Evolutionary conservation across 2,113 vertebrate genomes (phyloP), one percentile per base, ranked within the genome.

Genomic region (Theristicus caerulescens): DNA sequence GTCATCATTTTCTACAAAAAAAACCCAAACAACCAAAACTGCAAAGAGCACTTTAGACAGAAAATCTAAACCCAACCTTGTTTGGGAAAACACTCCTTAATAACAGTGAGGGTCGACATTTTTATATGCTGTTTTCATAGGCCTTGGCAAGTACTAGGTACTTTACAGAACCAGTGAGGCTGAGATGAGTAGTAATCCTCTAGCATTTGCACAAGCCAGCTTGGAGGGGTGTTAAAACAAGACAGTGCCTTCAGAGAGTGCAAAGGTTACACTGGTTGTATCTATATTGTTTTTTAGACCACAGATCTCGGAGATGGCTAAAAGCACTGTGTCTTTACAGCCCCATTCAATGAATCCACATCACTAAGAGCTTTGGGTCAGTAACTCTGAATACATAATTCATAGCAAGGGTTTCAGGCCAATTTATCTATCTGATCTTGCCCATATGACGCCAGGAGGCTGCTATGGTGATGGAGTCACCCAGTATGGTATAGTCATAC

Each of bases 61-160:
- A 69, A 94, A 67, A 85, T 24, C 47, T 52, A 80, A 93, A 38
- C 15, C 8, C 16, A 93, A 13, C 5, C 8, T 72, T 76, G 47
- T 69, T 13, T 88, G 74, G 24, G 36, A 40, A 96, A 90, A 80
- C 2, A 18, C 7, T 91, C 11, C 46, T 31, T 44, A 57, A 34
- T 49, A 90, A 65, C n/a, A 34, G 3, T 0, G 5, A 65, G 46
- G n/a, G 22, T 1, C 93, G 93, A 77, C 82, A 93, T 83, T 96
- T 94, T 88, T 36, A n/a, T 18, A 40, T 10, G n/a, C 10, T 73
- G 49, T 95, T 95, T 93, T 94, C 90, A 80, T 18, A 82, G 66
- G 15, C 27, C 49, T 77, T 83, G 71, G 65, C 27, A 65, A 52
- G 74, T 19, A 65, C 40, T 19, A 57, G 62, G 44, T 52, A 10